Base-by-base conservation (phyloP, 2,888 invertebrate genomes). In the Cephus rjabovi region DNA sequence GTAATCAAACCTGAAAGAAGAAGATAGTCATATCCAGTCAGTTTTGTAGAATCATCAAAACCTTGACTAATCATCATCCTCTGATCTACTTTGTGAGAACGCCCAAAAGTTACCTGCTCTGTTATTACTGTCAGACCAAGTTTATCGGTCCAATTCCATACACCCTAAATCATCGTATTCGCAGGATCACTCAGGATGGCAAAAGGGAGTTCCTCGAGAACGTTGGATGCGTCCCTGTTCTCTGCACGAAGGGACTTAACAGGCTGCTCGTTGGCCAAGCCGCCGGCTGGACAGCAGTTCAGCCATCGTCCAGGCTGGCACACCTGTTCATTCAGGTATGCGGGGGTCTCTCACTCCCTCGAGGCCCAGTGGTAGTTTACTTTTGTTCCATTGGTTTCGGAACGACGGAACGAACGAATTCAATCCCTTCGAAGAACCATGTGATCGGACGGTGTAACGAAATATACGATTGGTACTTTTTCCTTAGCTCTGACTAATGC, bases 291-390 rank as follows among this genome's bases (percentile, higher is more conserved):
- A 82, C 83, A 82, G 81, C 33, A 34, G 71, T 71, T 71, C 71
- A 35, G 37, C 34, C 69, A 69, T 76, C 78, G 69, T 70, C 71
- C 76, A 33, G 74, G 74, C 81, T 75, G 82, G 87, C 87, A 87
- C 87, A 87, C 87, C 87, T 87, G 87, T 87, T 87, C 86, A 82
- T 84, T 82, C 86, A 87, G 86, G 87, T 87, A 87, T 87, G 87
- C 84, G 83, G 83, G 83, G 81, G 82, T 80, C 79, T 79, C 79
- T n/a, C 37, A 69, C 75, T 76, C 70, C 73, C 78, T 68, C 75
- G 80, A 73, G 79, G 69, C 56, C 76, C 78, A 74, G 75, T 77
- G 80, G 82, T 83, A 84, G 82, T 84, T 84, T 82, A 84, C 81
- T 81, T 82, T 84, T 83, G 84, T 70, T 78, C 79, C 70, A 71